Base-by-base conservation (phyloP, 1,140 invertebrate species). In the Babylonia areolata region DNA sequence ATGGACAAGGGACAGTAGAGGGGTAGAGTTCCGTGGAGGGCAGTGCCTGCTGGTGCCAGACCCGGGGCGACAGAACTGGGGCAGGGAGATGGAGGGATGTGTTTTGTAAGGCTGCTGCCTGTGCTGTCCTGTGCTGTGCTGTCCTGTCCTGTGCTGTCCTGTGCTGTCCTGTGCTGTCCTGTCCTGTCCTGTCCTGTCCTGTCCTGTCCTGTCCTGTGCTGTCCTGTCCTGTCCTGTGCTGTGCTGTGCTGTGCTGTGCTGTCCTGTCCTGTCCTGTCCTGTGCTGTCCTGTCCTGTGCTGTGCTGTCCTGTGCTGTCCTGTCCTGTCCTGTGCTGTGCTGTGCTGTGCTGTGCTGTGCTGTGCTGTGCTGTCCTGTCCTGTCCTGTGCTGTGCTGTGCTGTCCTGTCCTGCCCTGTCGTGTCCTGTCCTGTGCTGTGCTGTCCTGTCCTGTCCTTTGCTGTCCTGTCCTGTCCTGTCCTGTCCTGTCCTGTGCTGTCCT, bases 191-290 rank as follows among this genome's bases (percentile, higher is more conserved):
- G 73, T 9, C n/a, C 73, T 75, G 73, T 75, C 9, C 73, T 75
- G 88, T 90, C 33, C 37, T 88, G 85, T 90, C 1, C 73, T 88
- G 79, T 89, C 40, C 75, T 75, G 73, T 75, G 11, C 73, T 75
- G 73, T 75, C 73, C 73, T 75, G 73, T 75, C n/a, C 78, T 90
- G 86, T 90, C 86, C 83, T 90, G 81, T 88, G 89, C 83, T 85
- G 89, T 90, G 89, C 81, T 90, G 77, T 90, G 69, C 83, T 85
- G 81, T 90, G 82, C 83, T 88, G 89, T 90, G 86, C 83, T 85
- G 86, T 90, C 89, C 80, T 90, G 75, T 88, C 85, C 58, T 87
- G 85, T 87, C 71, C 86, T 89, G 85, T 89, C 88, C 78, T 89
- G 84, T 89, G 88, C 78, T 87, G 84, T 89, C 54, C 75, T 87